Conservation (phyloP, 2,797 vertebrate species). For the Premnoplex brunnescens region DNA sequence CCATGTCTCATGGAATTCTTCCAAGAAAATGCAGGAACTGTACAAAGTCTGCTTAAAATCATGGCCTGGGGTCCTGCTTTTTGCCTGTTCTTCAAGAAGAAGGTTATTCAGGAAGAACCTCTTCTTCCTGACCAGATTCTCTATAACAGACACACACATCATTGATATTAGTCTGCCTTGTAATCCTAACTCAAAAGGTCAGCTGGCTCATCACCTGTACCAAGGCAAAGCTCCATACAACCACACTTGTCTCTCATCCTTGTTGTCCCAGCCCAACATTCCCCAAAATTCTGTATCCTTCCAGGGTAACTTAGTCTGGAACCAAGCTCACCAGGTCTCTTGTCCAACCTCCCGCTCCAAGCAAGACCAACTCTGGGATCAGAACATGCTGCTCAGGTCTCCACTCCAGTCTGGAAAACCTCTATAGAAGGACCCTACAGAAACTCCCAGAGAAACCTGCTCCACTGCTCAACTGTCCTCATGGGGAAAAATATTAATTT, state of each 20-base stretch:
- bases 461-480: rapidly evolving
- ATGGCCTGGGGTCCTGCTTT: background rate
- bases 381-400: background rate
- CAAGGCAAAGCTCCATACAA: background rate
- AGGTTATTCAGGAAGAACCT: background rate
- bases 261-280: background rate
- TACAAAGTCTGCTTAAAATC: background rate
- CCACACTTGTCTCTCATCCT: rapidly evolving
- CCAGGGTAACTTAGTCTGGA: background rate
- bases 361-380: background rate
- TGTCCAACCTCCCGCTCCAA: background rate
- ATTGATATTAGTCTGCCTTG: background rate
- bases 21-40: background rate
- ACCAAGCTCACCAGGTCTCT: background rate
- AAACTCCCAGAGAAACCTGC: background rate
- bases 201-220: background rate
- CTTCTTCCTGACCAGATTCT: background rate
- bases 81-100: background rate
- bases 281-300: background rate
- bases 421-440: background rate
- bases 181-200: background rate
- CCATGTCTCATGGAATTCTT: background rate
- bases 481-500: background rate
- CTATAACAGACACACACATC: background rate
- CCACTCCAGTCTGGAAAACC: background rate